Evolutionary conservation across 2,888 invertebrate species (phyloP).

Genomic region (Heliconius sara): DNA sequence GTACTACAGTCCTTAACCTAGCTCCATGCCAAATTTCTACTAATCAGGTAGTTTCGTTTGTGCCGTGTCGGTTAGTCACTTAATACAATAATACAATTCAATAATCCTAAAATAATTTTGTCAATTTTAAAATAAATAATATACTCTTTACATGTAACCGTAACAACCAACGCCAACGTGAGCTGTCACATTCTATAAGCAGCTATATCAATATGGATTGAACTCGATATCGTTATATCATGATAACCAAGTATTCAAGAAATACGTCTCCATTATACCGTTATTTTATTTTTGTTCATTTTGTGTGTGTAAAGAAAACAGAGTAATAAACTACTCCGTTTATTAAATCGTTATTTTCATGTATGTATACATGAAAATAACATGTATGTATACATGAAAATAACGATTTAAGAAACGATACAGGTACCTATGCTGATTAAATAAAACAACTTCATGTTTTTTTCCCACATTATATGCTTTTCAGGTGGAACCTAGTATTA

Average conservation of each 20-base stretch:
- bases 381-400: no score
- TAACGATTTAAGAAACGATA: no score
- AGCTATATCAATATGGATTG: slow-evolving; percentile 17
- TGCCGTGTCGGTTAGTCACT: no score
- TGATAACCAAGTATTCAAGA: neutral
- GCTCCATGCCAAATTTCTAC: no score
- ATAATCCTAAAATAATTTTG: no score
- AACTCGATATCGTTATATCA: slow-evolving; percentile 25
- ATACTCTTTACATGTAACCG: neutral
- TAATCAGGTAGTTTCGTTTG: no score
- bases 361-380: no score
- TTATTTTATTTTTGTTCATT: neutral
- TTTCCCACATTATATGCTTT: neutral
- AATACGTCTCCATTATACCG: slow-evolving; percentile 15
- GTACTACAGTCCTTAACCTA: no score
- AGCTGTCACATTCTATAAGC: slow-evolving; percentile 23
- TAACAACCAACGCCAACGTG: neutral
- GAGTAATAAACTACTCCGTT: neutral
- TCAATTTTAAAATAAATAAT: no score
- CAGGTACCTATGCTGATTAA: no score
- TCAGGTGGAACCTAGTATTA: neutral
- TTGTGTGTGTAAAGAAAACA: neutral
- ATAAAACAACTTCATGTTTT: neutral
- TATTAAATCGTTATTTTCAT: neutral
- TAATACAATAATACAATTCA: no score